phyloP scores from a whole-genome alignment of 2,888 invertebrate species.

The Lacanobia oleracea region DNA sequence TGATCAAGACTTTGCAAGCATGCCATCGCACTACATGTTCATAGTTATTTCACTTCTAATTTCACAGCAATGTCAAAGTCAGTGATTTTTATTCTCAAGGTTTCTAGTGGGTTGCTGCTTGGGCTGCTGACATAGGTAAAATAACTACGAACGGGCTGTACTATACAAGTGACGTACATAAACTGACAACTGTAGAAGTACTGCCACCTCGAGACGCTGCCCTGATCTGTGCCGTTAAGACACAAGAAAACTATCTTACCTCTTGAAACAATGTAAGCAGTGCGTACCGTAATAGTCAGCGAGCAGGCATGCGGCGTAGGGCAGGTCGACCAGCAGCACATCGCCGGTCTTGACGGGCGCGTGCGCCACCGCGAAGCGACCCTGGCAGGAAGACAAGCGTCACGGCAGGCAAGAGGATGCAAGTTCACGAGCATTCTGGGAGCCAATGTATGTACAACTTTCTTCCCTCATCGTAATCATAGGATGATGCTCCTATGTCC shows the following conservation, averaged over 20 bases:
- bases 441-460: slow-evolving; percentile 4
- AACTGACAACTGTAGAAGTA: not conserved
- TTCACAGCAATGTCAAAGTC: too few species aligned
- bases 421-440: slow-evolving; percentile 2
- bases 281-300: slow-evolving; percentile 94
- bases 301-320: slow-evolving; percentile 93
- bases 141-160: too few species aligned
- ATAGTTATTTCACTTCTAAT: too few species aligned
- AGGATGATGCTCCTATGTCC: not conserved
- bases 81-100: too few species aligned
- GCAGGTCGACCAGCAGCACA: slow-evolving; percentile 93
- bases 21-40: too few species aligned
- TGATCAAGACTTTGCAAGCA: too few species aligned
- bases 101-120: too few species aligned
- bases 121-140: too few species aligned
- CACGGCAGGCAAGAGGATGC: slow-evolving; percentile 22
- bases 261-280: slow-evolving; percentile 95
- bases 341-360: slow-evolving; percentile 92
- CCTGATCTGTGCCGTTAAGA: not conserved
- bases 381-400: slow-evolving; percentile 78
- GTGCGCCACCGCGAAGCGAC: slow-evolving; percentile 93
- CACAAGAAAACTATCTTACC: slow-evolving; percentile 83
- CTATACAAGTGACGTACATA: not conserved
- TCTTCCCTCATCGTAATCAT: not conserved
- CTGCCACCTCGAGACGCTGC: not conserved